A percentile compares a stretch with the other conserved stretches of the same genome.
phyloP scores from a whole-genome alignment of 2,113 vertebrate genomes.

The Chlamydotis undulata region DNA sequence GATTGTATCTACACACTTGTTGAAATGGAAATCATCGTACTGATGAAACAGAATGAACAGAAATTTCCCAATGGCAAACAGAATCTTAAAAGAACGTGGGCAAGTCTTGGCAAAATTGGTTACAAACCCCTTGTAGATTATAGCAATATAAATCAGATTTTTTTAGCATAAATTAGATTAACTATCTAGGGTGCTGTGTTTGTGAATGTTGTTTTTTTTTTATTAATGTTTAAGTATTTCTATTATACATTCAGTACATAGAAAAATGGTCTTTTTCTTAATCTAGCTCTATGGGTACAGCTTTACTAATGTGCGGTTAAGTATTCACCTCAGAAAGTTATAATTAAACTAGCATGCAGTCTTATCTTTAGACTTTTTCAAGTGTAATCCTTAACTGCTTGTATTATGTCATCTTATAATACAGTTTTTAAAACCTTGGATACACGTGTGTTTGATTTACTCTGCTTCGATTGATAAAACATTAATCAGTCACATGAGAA shows the following conservation, averaged over 20 bases:
- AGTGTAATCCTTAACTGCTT: background rate
- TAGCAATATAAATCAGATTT: background rate
- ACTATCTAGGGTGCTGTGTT: background rate
- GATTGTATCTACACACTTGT: background rate
- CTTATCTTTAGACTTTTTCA: background rate
- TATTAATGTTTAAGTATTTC: background rate
- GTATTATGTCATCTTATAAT: background rate
- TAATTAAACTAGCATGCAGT: background rate
- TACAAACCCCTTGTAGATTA: background rate
- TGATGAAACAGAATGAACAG: background rate
- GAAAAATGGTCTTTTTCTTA: background rate
- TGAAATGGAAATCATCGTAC: background rate
- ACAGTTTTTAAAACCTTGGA: background rate
- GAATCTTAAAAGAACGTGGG: background rate
- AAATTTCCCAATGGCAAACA: background rate
- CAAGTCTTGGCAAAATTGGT: conserved; percentile 1
- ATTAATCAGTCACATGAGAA: background rate
- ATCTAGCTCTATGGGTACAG: background rate
- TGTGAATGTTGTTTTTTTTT: background rate
- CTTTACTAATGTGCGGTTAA: background rate
- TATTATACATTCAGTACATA: background rate
- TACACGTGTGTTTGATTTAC: background rate
- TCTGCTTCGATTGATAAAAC: background rate
- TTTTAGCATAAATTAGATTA: background rate
- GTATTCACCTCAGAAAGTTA: background rate